Evolutionary conservation across 2,888 invertebrate species (phyloP), one percentile per base, ranked within the genome.

Genomic region (Dolichopus griseipennis): DNA sequence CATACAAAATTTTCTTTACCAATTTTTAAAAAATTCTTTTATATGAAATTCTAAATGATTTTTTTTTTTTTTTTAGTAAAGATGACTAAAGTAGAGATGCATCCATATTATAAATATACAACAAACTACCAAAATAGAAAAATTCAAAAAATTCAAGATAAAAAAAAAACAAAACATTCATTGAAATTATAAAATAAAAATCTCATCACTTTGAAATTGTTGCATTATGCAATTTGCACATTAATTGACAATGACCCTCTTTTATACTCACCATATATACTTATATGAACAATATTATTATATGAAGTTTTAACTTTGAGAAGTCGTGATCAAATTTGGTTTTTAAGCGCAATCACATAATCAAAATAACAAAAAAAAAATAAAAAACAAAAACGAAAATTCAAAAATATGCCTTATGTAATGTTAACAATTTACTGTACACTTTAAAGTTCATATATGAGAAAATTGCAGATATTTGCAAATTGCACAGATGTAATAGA

Each of bases 211-310:
- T 52, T 52, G n/a, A 52, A 52, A 52, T 27, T 37, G 37, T 37
- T 10, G 37, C 27, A 52, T 52, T 52, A n/a, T 52, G 52, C 52
- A 52, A 18, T 52, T 1, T 41, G 41, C 41, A 41, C 9, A 12
- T 52, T 52, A 52, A 52, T 52, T 52, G 52, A 52, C 52, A 52
- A 52, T 52, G 52, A 52, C 52, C 52, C 52, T 52, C 52, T 52
- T 52, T 52, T 52, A n/a, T 52, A 52, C 6, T 37, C 27, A 37
- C 12, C 5, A 5, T 27, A 27, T 27, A 5, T 27, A 27, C 27
- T 5, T 27, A 27, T 37, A 37, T 37, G 8, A 7, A 10, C 37
- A 37, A 8, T 37, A 37, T 37, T 15, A 52, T 52, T 52, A 52
- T n/a, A 18, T 52, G 18, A 6, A 52, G n/a, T n/a, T 5, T 52